Conservation (phyloP, 2,888 invertebrate species). For the Acronicta alni region DNA sequence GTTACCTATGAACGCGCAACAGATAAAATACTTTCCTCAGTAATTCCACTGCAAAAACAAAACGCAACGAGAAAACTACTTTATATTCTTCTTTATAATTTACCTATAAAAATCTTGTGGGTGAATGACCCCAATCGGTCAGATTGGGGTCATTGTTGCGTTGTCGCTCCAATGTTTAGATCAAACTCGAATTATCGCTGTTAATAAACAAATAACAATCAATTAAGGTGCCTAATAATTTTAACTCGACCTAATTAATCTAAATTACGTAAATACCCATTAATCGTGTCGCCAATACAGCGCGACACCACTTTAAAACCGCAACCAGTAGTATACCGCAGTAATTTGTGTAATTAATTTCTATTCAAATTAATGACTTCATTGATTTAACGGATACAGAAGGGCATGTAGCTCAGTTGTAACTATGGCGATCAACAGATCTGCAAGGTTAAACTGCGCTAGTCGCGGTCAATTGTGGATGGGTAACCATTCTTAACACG, state of each 20-base stretch:
- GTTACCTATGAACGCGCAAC: neutral
- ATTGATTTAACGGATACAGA: slow-evolving; percentile 19
- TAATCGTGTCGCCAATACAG: slow-evolving; percentile 34
- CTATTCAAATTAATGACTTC: slow-evolving; percentile 30
- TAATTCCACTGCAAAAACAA: no score
- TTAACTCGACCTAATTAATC: slow-evolving; percentile 35
- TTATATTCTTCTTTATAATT: no score
- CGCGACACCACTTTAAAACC: slow-evolving; percentile 38
- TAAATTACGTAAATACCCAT: slow-evolving; percentile 23
- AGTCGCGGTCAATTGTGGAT: no score
- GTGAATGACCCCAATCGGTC: no score
- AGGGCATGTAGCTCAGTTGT: no score
- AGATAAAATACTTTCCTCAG: slow-evolving; percentile 1
- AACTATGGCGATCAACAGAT: no score
- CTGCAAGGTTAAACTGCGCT: no score
- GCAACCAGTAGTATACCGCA: slow-evolving; percentile 19
- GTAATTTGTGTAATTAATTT: slow-evolving; percentile 43
- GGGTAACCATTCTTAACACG: no score
- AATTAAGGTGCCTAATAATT: slow-evolving; percentile 8
- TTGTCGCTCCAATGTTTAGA: no score
- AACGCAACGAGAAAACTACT: no score
- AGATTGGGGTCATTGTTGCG: no score
- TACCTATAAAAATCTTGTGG: no score
- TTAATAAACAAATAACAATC: slow-evolving; percentile 24
- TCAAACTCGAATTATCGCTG: neutral